Base-by-base conservation (phyloP, 2,113 vertebrate genomes). In the Picathartes gymnocephalus region DNA sequence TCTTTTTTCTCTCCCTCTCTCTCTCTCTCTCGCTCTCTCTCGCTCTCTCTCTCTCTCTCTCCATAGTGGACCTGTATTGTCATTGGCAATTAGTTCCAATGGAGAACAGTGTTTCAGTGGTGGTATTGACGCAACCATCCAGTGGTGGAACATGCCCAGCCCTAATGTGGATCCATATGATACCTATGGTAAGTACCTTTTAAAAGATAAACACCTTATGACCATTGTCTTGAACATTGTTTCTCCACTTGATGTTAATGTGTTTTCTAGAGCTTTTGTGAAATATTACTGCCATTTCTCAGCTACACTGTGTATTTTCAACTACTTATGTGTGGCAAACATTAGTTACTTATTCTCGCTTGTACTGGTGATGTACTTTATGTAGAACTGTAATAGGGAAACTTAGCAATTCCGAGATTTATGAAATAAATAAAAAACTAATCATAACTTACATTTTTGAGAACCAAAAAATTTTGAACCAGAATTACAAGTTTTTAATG, bases 131-230 rank as follows among this genome's bases (percentile, higher is more conserved):
- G 98, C 99, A 69, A 99, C 99, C 90, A 99, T 99, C 96, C 99
- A 99, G 97, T 99, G 99, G 98, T 99, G 99, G 99, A 99, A 99
- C 96, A 99, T 99, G 98, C 99, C 99, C 90, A 98, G 99, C 95
- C 99, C 99, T 56, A 99, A 98, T 7, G 99, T 99, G 62, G 99
- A 99, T 98, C 99, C 99, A 13, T 99, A 99, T 96, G 99, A 99
- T 96, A 99, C 99, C 71, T 99, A 99, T 71, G 99, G 99, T 99
- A 96, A 96, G 97, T 80, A 65, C 35, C 44, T 68, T 81, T 48
- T 35, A 28, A 92, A 88, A 66, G 35, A 27, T 40, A 50, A 83
- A 39, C 15, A 73, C 4, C 12, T 50, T 33, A 7, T 7, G 22
- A 33, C 19, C 1, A 1, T 22, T 69, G 21, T 72, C 35, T 83